Evolutionary conservation across 2,888 invertebrate species (phyloP).

Genomic region (Dorcus hopei): DNA sequence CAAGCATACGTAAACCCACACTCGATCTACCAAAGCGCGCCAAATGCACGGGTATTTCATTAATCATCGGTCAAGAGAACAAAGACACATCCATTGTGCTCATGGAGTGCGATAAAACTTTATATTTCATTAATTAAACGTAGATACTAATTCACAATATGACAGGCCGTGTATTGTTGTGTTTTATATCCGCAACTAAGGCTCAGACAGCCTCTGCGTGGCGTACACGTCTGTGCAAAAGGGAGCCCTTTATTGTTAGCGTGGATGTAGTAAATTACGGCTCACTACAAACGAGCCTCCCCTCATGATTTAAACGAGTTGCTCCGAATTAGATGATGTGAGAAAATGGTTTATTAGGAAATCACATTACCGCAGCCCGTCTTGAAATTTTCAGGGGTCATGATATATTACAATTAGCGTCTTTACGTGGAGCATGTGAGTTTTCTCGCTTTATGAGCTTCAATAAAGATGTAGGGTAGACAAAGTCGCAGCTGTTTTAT

Average conservation of each 20-base stretch:
- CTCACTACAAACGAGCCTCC: background rate
- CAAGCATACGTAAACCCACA: no score
- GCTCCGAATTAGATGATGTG: background rate
- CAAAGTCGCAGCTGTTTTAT: no score
- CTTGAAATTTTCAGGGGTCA: background rate
- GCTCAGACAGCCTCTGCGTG: background rate
- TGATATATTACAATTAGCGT: background rate
- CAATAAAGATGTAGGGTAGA: no score
- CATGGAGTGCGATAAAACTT: background rate
- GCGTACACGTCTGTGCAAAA: background rate
- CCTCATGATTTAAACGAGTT: slow-evolving; percentile 1
- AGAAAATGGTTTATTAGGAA: slow-evolving; percentile 2
- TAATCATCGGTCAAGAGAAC: slow-evolving; percentile 14
- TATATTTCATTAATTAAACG: slow-evolving; percentile 10
- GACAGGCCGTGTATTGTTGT: slow-evolving; percentile 9
- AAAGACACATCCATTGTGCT: background rate
- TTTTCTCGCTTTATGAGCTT: no score
- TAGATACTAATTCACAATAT: slow-evolving; percentile 3
- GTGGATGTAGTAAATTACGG: background rate
- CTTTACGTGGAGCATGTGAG: no score
- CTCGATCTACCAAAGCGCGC: no score
- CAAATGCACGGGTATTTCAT: slow-evolving; percentile 18
- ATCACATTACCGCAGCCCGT: background rate
- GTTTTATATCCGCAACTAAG: slow-evolving; percentile 3
- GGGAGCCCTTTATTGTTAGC: background rate